These are phyloP conservation scores for Noctua fimbriata DNA, from an alignment of 2,888 invertebrate genomes.

Conservation along the genomic window DNA sequence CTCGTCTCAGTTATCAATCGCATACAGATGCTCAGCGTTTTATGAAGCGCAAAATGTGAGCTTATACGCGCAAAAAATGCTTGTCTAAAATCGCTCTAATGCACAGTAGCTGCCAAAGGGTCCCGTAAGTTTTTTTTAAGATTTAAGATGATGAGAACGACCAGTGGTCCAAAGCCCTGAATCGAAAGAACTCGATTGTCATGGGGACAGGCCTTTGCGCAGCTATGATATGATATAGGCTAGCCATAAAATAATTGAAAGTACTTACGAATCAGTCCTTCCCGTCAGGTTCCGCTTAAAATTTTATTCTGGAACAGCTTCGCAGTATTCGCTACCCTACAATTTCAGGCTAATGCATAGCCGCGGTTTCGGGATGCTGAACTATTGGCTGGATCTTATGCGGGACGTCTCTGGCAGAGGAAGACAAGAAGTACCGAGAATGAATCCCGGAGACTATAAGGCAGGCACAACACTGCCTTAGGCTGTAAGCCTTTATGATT, in stretches of 20 bases:
- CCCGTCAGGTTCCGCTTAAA: background rate
- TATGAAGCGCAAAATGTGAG: background rate
- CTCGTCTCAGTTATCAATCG: background rate
- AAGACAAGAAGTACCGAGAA: conserved; percentile 36
- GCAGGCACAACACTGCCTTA: conserved; percentile 53
- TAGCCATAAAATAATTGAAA: background rate
- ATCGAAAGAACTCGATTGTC: background rate
- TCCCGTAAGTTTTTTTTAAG: background rate
- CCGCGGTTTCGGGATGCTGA: background rate
- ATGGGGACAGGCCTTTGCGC: background rate
- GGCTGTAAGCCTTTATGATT: conserved; percentile 51
- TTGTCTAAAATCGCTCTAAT: background rate
- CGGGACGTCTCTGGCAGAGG: background rate
- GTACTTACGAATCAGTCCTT: background rate
- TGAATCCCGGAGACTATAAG: conserved; percentile 56
- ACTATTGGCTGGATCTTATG: conserved; percentile 3
- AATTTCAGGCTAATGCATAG: background rate
- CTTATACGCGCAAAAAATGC: background rate
- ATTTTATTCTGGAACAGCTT: background rate
- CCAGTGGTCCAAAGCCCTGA: background rate
- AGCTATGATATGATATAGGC: background rate
- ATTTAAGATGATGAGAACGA: background rate
- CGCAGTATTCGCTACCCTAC: background rate
- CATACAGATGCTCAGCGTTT: background rate
- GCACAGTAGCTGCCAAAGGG: background rate